Evolutionary conservation across 1,140 invertebrate species (phyloP), one percentile per base, ranked within the genome.

Genomic region (Holotrichia oblita): DNA sequence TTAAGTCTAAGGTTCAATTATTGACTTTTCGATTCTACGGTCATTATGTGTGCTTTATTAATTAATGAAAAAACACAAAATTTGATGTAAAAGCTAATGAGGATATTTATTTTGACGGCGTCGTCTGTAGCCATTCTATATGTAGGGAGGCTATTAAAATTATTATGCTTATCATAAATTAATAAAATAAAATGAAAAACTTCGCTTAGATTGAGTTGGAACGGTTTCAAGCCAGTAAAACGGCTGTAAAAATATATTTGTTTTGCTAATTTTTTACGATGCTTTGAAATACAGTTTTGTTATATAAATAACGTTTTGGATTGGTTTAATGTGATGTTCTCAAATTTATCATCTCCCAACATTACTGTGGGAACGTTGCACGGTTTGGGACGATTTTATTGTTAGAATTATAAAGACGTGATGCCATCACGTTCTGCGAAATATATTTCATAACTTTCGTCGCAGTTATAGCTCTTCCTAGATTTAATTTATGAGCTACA

Each of bases 251-350:
- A 69, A 69, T 69, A 69, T 69, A 69, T 69, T 69, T 69, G 61
- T 69, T 69, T 69, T 69, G 61, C 61, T 69, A 69, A 69, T 69
- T 69, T 69, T 69, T 69, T 69, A 69, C 61, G 61, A 69, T 69
- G 61, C 61, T 69, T 69, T 34, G 61, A 69, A 69, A 69, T 34
- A 34, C 61, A 69, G 61, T 20, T 69, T 69, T 69, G 61, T 69
- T 69, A 34, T 69, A 69, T 69, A 69, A 69, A 69, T 69, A 69
- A 69, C 61, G 20, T 69, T 69, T 24, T 34, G 10, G 61, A 69
- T 69, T 69, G 61, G 61, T 69, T 69, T 69, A 69, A 69, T 34
- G 61, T 69, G 61, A 34, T 27, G 27, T 27, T 69, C 27, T 69
- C 61, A 34, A 10, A 34, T 69, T 69, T 69, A 27, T 69, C 27